phyloP scores from a whole-genome alignment of 2,113 vertebrate genomes.

The Lepidiolamprologus cunningtoni region DNA sequence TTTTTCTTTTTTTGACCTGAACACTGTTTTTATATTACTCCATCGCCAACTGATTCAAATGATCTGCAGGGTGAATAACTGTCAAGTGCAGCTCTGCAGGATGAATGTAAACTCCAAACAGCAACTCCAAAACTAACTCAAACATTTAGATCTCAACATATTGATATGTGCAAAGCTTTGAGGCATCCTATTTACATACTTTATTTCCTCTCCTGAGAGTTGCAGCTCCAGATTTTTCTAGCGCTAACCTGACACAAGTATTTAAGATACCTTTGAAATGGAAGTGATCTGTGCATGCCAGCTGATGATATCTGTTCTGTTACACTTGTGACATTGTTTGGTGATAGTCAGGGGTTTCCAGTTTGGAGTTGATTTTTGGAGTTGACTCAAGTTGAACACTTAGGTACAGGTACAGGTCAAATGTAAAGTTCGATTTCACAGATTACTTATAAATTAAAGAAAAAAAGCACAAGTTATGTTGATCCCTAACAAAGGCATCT shows the following conservation, averaged over 20 bases:
- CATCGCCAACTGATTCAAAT: not conserved
- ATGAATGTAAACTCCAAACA: not conserved
- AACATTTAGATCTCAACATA: not conserved
- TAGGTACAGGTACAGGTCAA: not conserved
- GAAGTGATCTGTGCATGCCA: not conserved
- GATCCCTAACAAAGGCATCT: not conserved
- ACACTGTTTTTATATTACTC: not conserved
- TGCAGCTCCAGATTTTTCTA: not conserved
- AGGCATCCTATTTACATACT: not conserved
- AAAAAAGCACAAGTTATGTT: not conserved
- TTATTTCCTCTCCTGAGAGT: not conserved
- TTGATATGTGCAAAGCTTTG: not conserved
- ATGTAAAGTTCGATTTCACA: not conserved
- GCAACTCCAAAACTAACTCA: not conserved
- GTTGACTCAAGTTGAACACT: not conserved
- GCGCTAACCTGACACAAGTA: not conserved
- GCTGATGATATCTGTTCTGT: not conserved
- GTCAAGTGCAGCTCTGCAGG: not conserved
- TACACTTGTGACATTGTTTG: not conserved
- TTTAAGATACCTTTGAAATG: not conserved
- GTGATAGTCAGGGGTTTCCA: not conserved
- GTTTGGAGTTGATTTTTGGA: not conserved
- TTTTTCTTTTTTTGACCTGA: not conserved
- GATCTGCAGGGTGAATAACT: not conserved
- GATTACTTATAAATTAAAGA: not conserved